Base-by-base conservation (phyloP, 1,140 invertebrate species). In the Scaptomyza montana region DNA sequence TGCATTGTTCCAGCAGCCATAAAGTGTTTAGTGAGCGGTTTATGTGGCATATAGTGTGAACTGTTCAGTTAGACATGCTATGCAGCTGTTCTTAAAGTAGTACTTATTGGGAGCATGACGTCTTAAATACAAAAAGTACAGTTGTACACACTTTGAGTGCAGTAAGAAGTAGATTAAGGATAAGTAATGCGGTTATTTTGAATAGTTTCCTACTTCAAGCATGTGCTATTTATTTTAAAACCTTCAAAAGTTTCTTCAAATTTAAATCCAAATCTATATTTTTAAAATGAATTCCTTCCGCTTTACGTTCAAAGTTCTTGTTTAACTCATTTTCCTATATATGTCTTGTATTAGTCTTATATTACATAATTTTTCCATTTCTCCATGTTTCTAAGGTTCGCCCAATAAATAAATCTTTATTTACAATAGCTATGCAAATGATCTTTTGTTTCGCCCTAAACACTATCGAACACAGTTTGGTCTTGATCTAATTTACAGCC, bases 21-120 rank as follows among this genome's bases (percentile, higher is more conserved):
- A 68, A 74, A 69, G 59, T 56, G 19, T 70, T 74, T 74, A 70
- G 57, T 50, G 53, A 61, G 19, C 57, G 45, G 10, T 73, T 68
- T 73, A 68, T 67, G 64, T 49, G 21, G 10, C 39, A 43, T 49
- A 49, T 39, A 43, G 49, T 72, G 59, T 60, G 69, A 13, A 43
- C 39, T n/a, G n/a, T 5, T 55, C 33, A 60, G 69, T 72, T 72
- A 67, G 51, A 8, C 50, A 73, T 68, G 65, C 33, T 9, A 61
- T 45, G 64, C 70, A 73, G 70, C 64, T 73, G 70, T n/a, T 25
- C 43, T 28, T 55, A 61, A 41, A n/a, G 39, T 41, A n/a, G 12
- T 28, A 16, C 2, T 12, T 28, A 51, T 30, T 5, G 3, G 6
- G 4, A n/a, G 10, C 6, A 5, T 30, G 0, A n/a, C 5, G 16